Percentiles rank a stretch among this genome's conserved stretches.
Conservation (phyloP, 37 sponge, comb jelly and placozoan genomes). For the Chondrosia reniformis region DNA sequence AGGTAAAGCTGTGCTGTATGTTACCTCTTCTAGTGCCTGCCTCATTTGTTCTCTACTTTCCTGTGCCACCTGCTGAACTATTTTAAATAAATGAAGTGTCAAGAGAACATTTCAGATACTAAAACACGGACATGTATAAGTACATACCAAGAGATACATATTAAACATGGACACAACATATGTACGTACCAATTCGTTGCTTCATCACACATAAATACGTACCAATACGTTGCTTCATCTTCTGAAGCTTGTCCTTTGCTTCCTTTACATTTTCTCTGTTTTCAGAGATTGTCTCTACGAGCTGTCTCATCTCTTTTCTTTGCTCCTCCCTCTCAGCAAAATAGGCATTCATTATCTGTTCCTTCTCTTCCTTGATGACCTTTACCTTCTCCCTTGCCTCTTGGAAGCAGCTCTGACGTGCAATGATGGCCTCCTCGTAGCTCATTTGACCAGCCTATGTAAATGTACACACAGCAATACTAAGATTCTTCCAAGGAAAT, state of each 20-base stretch:
- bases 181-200: neutral
- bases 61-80: constrained; percentile 78
- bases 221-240: constrained; percentile 89
- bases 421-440: constrained; percentile 96
- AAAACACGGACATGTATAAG: neutral
- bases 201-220: neutral
- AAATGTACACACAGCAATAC: neutral
- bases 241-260: constrained; percentile 67
- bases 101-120: neutral
- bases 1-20: neutral
- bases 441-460: constrained; percentile 77
- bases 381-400: constrained; percentile 57
- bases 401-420: constrained; percentile 61
- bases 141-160: neutral
- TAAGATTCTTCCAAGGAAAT: neutral
- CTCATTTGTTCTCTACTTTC: constrained; percentile 86
- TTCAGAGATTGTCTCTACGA: constrained; percentile 75
- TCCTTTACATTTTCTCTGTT: constrained; percentile 77
- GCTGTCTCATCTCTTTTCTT: constrained; percentile 66
- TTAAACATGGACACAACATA: neutral
- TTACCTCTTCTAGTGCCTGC: constrained; percentile 87
- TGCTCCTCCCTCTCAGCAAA: constrained; percentile 70
- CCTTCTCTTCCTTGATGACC: constrained; percentile 76
- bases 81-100: neutral
- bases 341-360: constrained; percentile 73